Conservation (phyloP, 2,113 vertebrate species). For the Rhizomys pruinosus region DNA sequence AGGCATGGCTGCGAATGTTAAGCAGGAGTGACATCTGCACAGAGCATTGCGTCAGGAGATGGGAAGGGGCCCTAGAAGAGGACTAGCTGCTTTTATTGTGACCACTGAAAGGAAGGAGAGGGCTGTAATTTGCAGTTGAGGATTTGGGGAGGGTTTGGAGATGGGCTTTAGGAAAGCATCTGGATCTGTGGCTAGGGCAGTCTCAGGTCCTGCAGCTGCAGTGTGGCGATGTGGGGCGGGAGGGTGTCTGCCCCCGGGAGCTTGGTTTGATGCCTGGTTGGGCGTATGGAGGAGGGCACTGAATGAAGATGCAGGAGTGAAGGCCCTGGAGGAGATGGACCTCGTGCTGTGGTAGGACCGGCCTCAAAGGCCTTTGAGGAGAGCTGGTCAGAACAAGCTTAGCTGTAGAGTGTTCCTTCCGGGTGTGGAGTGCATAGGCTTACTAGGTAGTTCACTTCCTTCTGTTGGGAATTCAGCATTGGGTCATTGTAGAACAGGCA, state of each 20-base stretch:
- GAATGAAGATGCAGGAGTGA: neutral
- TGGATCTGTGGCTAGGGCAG: neutral
- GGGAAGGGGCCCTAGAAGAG: neutral
- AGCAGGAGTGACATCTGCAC: rapidly evolving
- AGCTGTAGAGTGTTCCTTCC: neutral
- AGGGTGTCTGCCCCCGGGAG: rapidly evolving
- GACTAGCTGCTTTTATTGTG: neutral
- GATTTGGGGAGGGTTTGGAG: neutral
- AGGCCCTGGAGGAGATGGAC: no score
- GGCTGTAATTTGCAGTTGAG: neutral
- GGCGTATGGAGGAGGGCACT: neutral
- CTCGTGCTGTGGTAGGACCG: neutral
- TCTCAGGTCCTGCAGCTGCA: neutral
- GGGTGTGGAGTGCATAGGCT: neutral
- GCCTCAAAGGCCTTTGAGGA: neutral
- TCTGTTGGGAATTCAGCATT: neutral
- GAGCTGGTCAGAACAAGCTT: neutral
- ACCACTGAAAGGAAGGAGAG: neutral
- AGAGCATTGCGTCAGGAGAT: neutral
- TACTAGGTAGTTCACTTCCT: no score
- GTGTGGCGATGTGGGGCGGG: neutral
- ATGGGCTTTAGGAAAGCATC: neutral
- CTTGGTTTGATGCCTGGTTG: neutral
- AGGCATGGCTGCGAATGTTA: neutral
- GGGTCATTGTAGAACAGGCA: neutral